phyloP scores from a whole-genome alignment of 2,888 invertebrate genomes.

The Sesia bembeciformis region DNA sequence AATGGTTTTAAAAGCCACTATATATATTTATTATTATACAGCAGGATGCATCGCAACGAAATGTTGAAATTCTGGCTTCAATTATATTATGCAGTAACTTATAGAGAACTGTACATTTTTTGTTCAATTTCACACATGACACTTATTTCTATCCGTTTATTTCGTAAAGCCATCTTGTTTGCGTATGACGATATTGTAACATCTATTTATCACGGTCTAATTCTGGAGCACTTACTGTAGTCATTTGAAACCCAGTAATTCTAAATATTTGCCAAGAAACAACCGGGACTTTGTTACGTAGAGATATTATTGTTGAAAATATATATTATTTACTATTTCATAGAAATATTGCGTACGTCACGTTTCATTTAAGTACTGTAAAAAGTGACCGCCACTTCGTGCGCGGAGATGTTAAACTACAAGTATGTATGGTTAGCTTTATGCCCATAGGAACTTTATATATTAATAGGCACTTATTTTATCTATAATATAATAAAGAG shows the following conservation, averaged over 20 bases:
- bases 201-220: constrained; percentile 4
- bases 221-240: constrained; percentile 6
- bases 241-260: constrained; percentile 5
- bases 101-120: too few species aligned
- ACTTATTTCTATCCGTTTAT: background rate
- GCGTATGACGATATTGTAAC: background rate
- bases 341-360: background rate
- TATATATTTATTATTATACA: too few species aligned
- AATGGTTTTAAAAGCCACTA: too few species aligned
- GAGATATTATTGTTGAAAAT: background rate
- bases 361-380: background rate
- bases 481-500: too few species aligned
- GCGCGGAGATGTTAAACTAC: too few species aligned
- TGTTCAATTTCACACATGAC: background rate
- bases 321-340: background rate
- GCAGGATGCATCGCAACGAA: too few species aligned
- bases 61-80: too few species aligned
- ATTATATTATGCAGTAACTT: too few species aligned
- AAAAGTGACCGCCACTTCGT: background rate
- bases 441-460: too few species aligned
- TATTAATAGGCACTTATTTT: too few species aligned
- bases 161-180: background rate
- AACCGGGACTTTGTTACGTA: background rate
- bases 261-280: constrained; percentile 7
- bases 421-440: too few species aligned